Base-by-base conservation (phyloP, 2,888 invertebrate species). In the Synanthedon formicaeformis region DNA sequence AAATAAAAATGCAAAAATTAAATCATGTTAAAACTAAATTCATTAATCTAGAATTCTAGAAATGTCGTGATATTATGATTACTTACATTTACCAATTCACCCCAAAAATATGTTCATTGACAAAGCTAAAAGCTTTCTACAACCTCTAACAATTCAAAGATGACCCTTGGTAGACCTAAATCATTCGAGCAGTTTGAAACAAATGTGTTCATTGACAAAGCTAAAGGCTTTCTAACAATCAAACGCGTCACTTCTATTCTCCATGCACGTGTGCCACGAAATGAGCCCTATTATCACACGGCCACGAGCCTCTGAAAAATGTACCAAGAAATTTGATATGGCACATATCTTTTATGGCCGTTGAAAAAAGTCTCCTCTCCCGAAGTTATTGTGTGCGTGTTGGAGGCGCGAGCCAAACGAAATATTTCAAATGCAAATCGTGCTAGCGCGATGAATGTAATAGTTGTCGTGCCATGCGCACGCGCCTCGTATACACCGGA, bases 371-470 rank as follows among this genome's bases (percentile, higher is more conserved):
- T 65, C 68, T 69, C 64, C 69, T 50, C 76, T 78, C 71, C 72
- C 70, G 67, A 68, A 73, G 61, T 76, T 71, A 85, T 84, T 85
- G 84, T 85, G 84, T 85, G 65, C 71, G 73, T 71, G 72, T 70
- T 73, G 71, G 64, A 71, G 79, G 78, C 82, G 78, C 78, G 80
- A 78, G 76, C 73, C 74, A 69, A 73, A 81, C 77, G 69, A 82
- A 84, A 84, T 85, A 81, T 81, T 86, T 87, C 86, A 86, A 84
- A 87, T 87, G 86, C 87, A 87, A 87, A 87, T 87, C 86, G 87
- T 85, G 84, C 81, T 72, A 78, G 77, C 78, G 79, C 81, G 72
- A 82, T 86, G 84, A 87, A 83, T 83, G 86, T 85, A 83, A 84
- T 81, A 81, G 84, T 81, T 78, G 83, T 85, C 83, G 85, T 80